Conservation (phyloP, 1,140 invertebrate species). For the Lasaia peninsularis region DNA sequence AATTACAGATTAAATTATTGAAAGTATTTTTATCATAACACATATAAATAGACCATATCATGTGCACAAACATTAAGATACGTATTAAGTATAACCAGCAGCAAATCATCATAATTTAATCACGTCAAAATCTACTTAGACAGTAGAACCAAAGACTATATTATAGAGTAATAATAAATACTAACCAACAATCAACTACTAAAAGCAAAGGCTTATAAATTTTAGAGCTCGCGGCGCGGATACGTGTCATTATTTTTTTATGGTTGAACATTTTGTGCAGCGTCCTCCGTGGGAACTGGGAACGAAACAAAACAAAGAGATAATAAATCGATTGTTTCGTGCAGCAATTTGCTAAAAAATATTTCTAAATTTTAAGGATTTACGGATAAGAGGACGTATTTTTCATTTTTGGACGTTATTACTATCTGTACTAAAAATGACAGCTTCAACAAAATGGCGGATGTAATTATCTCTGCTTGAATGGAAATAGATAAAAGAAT, state of each 20-base stretch:
- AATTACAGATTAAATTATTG: background rate
- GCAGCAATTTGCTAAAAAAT: slow-evolving; percentile 29
- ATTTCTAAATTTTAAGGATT: background rate
- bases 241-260: slow-evolving; percentile 35
- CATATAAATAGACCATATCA: slow-evolving; percentile 30
- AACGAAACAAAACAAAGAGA: slow-evolving; percentile 40
- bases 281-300: slow-evolving; percentile 58
- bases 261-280: slow-evolving; percentile 40
- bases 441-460: slow-evolving; percentile 31
- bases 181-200: slow-evolving; percentile 55
- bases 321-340: slow-evolving; percentile 40
- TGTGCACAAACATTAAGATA: slow-evolving; percentile 32
- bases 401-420: background rate
- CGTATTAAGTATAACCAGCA: too few species aligned
- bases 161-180: slow-evolving; percentile 56
- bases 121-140: slow-evolving; percentile 56
- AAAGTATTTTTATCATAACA: slow-evolving; percentile 18
- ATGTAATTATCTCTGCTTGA: slow-evolving; percentile 5
- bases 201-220: slow-evolving; percentile 49
- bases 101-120: slow-evolving; percentile 56
- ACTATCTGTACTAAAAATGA: slow-evolving; percentile 13
- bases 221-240: slow-evolving; percentile 56
- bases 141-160: slow-evolving; percentile 44
- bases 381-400: background rate
- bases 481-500: background rate